A percentile compares a stretch with the other conserved stretches of the same genome.
These are phyloP conservation scores for Morpho achilles DNA, from an alignment of 2,888 invertebrate species.

Conservation along the genomic window DNA sequence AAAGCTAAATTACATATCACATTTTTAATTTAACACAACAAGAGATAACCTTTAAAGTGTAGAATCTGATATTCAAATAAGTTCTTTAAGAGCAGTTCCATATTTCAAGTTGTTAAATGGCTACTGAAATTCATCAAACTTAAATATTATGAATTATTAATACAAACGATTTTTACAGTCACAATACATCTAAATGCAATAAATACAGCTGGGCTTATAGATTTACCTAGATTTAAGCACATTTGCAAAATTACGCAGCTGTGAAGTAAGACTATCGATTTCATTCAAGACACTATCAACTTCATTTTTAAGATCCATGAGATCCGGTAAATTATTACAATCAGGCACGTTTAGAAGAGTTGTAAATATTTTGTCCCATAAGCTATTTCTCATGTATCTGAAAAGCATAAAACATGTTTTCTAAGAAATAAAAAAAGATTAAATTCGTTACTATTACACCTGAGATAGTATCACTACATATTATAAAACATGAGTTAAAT, in stretches of 20 bases:
- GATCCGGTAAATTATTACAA: slow-evolving; percentile 86
- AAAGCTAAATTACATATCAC: slow-evolving; percentile 68
- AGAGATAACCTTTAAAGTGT: slow-evolving; percentile 35
- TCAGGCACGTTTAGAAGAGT: slow-evolving; percentile 89
- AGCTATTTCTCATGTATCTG: slow-evolving; percentile 83
- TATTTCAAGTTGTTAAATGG: slow-evolving; percentile 34
- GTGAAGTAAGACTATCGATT: slow-evolving; percentile 58
- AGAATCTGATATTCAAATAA: slow-evolving; percentile 19
- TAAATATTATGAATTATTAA: slow-evolving; percentile 54
- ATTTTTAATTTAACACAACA: slow-evolving; percentile 71
- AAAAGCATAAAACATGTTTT: slow-evolving; percentile 5
- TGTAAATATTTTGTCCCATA: slow-evolving; percentile 91
- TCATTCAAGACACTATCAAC: slow-evolving; percentile 60
- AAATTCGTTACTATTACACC: too few relatives aligned
- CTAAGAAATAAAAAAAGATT: too few relatives aligned
- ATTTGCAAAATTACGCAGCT: slow-evolving; percentile 72
- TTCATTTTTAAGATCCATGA: slow-evolving; percentile 78
- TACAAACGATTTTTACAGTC: slow-evolving; percentile 64
- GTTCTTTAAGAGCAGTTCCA: slow-evolving; percentile 39
- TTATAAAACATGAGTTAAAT: too few relatives aligned
- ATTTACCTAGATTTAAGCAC: slow-evolving; percentile 77
- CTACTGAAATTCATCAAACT: slow-evolving; percentile 48
- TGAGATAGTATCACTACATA: too few relatives aligned
- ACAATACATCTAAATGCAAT: slow-evolving; percentile 73
- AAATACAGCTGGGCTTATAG: slow-evolving; percentile 59